A percentile compares a stretch with the other conserved stretches of the same genome.
phyloP scores from a whole-genome alignment of 2,797 vertebrate species.

The Schizopygopsis malacanthus region DNA sequence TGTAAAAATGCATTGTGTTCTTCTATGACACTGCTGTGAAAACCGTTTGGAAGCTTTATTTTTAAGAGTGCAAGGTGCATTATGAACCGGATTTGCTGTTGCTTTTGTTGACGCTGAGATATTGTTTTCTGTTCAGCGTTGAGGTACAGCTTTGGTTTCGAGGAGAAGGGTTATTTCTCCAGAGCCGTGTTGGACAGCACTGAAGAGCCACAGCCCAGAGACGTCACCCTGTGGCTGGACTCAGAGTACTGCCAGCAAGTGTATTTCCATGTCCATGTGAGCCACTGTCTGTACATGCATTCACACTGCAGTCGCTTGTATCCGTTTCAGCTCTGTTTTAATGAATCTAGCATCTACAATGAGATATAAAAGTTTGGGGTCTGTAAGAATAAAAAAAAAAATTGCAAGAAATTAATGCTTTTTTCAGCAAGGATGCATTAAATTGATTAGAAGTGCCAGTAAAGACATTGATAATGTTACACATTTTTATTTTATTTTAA shows the following conservation, averaged over 20 bases:
- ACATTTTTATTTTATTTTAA: not conserved
- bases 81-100: not conserved
- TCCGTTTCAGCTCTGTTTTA: not conserved
- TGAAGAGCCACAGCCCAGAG: slow-evolving; percentile 70
- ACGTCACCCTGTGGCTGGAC: slow-evolving; percentile 66
- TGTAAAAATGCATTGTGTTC: too few relatives aligned
- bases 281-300: slow-evolving; percentile 42
- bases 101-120: not conserved
- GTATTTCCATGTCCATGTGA: slow-evolving; percentile 89
- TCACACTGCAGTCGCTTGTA: not conserved
- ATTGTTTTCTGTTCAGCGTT: slow-evolving; percentile 70
- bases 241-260: slow-evolving; percentile 77
- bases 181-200: slow-evolving; percentile 85
- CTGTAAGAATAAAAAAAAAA: too few relatives aligned
- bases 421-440: not conserved
- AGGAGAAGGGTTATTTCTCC: slow-evolving; percentile 85
- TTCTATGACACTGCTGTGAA: not conserved
- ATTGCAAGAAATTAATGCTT: not conserved
- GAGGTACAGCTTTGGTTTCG: slow-evolving; percentile 82
- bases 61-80: not conserved
- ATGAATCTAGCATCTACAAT: not conserved
- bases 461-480: not conserved
- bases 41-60: not conserved
- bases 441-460: not conserved
- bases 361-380: not conserved